Conservation (phyloP, 2,797 vertebrate species). For the Propithecus perrieri region DNA sequence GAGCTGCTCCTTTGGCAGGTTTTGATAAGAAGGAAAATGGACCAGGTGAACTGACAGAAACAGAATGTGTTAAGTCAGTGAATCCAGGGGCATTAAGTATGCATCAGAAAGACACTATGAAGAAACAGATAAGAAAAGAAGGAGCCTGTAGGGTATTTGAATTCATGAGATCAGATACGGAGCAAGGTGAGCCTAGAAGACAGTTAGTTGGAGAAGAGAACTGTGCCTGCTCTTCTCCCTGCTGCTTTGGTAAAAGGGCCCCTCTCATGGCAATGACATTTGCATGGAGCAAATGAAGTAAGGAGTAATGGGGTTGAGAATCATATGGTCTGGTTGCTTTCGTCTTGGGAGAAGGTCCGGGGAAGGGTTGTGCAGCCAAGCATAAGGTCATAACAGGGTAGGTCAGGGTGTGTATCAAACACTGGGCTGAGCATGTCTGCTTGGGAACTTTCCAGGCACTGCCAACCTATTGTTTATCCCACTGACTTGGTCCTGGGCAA, state of each 20-base stretch:
- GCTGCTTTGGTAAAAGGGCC: not conserved
- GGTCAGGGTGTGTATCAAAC: not conserved
- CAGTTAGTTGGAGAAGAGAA: fast-evolving
- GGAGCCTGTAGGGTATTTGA: not conserved
- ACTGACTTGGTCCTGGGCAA: not conserved
- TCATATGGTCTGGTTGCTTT: not conserved
- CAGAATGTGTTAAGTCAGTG: not conserved
- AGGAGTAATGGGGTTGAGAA: not conserved
- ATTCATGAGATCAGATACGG: not conserved
- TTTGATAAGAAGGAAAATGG: not conserved
- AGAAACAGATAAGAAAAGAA: not conserved
- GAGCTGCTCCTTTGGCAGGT: not conserved
- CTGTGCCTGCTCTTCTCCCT: not conserved
- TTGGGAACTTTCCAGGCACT: not conserved
- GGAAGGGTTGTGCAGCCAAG: not conserved
- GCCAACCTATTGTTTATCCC: not conserved
- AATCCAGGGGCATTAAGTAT: not conserved
- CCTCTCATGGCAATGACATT: not conserved
- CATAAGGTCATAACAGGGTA: not conserved
- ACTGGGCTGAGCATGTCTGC: not conserved
- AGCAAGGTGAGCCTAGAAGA: not conserved
- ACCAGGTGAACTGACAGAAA: not conserved
- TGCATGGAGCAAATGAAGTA: not conserved
- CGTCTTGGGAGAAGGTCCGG: not conserved
- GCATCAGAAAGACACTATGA: not conserved